Conservation (phyloP, 2,797 vertebrate species). For the Xiphorhynchus erythropygius region DNA sequence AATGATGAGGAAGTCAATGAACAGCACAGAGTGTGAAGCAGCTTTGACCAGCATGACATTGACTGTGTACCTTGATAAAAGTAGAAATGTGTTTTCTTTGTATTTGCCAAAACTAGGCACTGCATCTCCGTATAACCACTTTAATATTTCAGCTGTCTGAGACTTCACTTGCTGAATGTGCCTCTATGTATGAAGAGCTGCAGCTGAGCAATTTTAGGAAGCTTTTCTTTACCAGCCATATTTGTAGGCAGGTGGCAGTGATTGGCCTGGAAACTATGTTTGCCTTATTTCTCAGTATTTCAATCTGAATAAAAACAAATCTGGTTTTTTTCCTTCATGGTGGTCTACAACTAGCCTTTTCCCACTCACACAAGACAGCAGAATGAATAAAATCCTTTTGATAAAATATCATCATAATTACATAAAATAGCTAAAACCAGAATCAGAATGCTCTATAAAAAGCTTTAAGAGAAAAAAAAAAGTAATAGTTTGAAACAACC, state of each 20-base stretch:
- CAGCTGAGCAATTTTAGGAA: conserved; percentile 1
- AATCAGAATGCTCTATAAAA: neutral
- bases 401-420: neutral
- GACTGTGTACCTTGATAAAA: neutral
- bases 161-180: neutral
- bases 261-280: neutral
- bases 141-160: neutral
- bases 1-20: neutral
- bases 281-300: neutral
- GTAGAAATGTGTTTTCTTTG: neutral
- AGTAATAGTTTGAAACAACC: neutral
- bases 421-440: neutral
- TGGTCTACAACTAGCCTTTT: neutral
- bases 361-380: neutral
- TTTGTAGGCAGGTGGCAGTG: neutral
- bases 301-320: neutral
- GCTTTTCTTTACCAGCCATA: neutral
- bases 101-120: neutral
- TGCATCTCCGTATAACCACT: neutral
- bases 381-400: neutral
- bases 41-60: neutral
- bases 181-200: neutral
- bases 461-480: neutral
- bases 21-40: neutral
- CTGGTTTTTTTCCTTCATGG: neutral